Evolutionary conservation across 2,113 vertebrate species (phyloP), one percentile per base, ranked within the genome.

Genomic region (Microtus oregoni): DNA sequence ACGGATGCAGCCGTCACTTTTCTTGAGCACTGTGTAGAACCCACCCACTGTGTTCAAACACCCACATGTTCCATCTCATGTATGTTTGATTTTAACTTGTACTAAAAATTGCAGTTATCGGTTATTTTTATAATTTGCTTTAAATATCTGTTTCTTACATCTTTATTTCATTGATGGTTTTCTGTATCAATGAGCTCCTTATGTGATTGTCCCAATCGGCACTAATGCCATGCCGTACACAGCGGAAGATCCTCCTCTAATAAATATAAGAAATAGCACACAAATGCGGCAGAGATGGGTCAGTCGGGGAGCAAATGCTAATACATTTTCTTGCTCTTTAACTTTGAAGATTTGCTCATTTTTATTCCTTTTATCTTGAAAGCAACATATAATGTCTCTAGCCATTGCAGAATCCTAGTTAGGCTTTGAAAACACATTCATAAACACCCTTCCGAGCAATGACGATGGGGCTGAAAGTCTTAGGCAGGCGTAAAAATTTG

Each of bases 321-420:
- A 68, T 67, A 83, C 92, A 92, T 88, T 88, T 82, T 58, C n/a
- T 86, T 90, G 55, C 26, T 94, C 52, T 73, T 94, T 73, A 94
- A 92, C 44, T 77, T 67, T 88, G 35, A 93, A 82, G 63, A 19
- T 35, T 95, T 68, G 22, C 22, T 50, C 26, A n/a, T 89, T 92
- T 94, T 67, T 17, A 72, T 52, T 88, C 68, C 12, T 55, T 87
- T 89, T 73, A 70, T 68, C 47, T 90, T 86, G 47, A 90, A 94
- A 73, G 63, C 85, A 82, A n/a, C 20, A 68, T 52, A 77, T 67
- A 86, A 91, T 41, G 68, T 92, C 67, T 55, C 73, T 38, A 88
- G 67, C 22, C 65, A 41, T 47, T 82, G 28, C n/a, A 90, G 14
- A 90, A 73, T 73, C 92, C 35, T 63, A 94, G 38, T 24, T 81